Conservation (phyloP, 1,140 invertebrate genomes). For the Cotesia chilonis region DNA sequence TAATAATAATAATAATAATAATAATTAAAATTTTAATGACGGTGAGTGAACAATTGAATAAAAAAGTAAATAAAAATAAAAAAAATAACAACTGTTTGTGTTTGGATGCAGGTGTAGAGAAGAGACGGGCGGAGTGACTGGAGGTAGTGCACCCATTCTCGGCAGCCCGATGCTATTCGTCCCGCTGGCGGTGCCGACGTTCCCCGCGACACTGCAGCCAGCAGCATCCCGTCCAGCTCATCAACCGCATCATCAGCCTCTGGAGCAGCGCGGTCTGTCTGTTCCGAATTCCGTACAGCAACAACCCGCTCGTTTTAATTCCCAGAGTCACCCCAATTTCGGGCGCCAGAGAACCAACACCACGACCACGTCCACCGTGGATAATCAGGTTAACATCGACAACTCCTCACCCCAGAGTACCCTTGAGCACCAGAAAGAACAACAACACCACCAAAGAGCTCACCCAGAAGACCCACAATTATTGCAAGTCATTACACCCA, state of each 20-base stretch:
- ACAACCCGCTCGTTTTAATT: constrained; percentile 51
- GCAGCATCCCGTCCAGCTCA: constrained; percentile 53
- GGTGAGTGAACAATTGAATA: constrained; percentile 50
- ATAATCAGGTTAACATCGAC: constrained; percentile 54
- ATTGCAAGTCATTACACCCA: constrained; percentile 28
- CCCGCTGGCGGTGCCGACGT: constrained; percentile 66
- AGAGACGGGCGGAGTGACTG: constrained; percentile 66
- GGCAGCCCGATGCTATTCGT: constrained; percentile 68
- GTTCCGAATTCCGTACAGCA: constrained; percentile 50
- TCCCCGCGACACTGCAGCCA: constrained; percentile 62
- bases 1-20: no score
- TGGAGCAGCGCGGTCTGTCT: constrained; percentile 43
- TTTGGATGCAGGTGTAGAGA: constrained; percentile 63
- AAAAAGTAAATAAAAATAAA: constrained; percentile 48
- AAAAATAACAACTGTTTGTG: constrained; percentile 31
- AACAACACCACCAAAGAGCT: constrained; percentile 32
- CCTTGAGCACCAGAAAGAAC: constrained; percentile 61
- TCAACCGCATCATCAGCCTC: constrained; percentile 63
- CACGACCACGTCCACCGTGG: constrained; percentile 54
- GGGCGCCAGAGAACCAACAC: constrained; percentile 61
- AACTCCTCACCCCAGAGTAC: constrained; percentile 62
- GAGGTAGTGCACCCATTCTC: constrained; percentile 66
- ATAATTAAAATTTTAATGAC: not conserved
- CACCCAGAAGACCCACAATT: not conserved
- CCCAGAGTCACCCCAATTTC: constrained; percentile 60